Base-by-base conservation (phyloP, 2,888 invertebrate species). In the Aromia moschata region DNA sequence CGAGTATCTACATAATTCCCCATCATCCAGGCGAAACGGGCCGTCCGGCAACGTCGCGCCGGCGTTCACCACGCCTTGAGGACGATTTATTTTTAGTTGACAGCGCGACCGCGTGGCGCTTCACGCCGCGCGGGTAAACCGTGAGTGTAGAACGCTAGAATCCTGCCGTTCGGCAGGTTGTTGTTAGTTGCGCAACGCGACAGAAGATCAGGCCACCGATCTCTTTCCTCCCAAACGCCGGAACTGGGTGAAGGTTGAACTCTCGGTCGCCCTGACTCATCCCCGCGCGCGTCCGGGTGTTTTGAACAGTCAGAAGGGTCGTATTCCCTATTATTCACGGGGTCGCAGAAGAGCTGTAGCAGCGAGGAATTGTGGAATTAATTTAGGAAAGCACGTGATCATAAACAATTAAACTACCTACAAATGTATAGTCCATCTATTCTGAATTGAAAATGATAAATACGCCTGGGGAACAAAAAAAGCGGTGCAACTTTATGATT, bases 41-140 rank as follows among this genome's bases (percentile, higher is more conserved):
- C 15, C 18, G 46, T 9, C 31, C 44, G 58, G 56, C 64, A 64
- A 58, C 57, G 17, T 1, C 44, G 58, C 25, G 4, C 12, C 9
- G n/a, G 11, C 17, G 47, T 60, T 43, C 58, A 46, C 62, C 67
- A 64, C 64, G 62, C 64, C 65, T 58, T 52, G 20, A 45, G 47
- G 15, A 10, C 56, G 44, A 56, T 31, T n/a, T 44, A 43, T 9
- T 33, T 37, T 7, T 57, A 65, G 60, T 60, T 60, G 18, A 16
- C 9, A 31, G 5, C 30, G 18, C 14, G 4, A 10, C 55, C 56
- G 36, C 37, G 31, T 18, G 47, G 59, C 59, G 63, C 52, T 56
- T 16, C 5, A 7, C 10, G 17, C 47, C 18, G 11, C 14, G 31
- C 25, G 11, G 33, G 31, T 31, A 52, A 46, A 37, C 31, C 20